These are phyloP conservation scores for Hystrix cristata DNA, from an alignment of 2,113 vertebrate genomes.

Conservation along the genomic window DNA sequence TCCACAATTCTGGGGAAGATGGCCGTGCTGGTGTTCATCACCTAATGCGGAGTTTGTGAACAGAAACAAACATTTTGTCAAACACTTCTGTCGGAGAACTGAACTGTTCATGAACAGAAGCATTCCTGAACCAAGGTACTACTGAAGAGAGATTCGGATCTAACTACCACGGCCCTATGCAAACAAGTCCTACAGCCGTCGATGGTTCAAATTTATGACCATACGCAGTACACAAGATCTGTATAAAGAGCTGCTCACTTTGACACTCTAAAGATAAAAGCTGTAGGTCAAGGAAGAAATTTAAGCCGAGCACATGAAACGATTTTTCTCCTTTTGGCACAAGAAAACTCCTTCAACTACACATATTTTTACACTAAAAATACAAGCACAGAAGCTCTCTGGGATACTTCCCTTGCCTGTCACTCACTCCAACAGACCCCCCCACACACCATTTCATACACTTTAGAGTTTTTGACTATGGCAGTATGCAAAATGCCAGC, in stretches of 20 bases:
- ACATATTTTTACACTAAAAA: slow-evolving; percentile 45
- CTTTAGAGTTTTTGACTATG: not conserved
- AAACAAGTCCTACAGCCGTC: not conserved
- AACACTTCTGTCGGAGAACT: not conserved
- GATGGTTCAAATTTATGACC: not conserved
- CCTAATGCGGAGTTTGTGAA: not conserved
- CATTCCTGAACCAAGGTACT: not conserved
- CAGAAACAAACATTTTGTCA: not conserved
- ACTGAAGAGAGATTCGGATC: not conserved
- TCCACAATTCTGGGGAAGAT: not conserved
- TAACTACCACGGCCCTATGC: not conserved
- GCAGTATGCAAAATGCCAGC: too few relatives aligned
- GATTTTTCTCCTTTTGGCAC: not conserved
- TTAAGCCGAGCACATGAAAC: slow-evolving; percentile 47
- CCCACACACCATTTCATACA: not conserved
- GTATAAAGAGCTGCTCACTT: not conserved
- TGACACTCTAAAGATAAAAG: not conserved
- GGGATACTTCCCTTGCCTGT: not conserved
- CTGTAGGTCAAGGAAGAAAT: slow-evolving; percentile 48
- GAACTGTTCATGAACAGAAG: not conserved
- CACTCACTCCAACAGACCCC: not conserved
- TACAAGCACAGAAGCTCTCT: slow-evolving; percentile 5
- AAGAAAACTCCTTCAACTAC: slow-evolving; percentile 19
- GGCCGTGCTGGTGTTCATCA: not conserved
- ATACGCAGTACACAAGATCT: not conserved